These are phyloP conservation scores for Volucella inanis DNA, from an alignment of 2,888 invertebrate genomes.

Conservation along the genomic window DNA sequence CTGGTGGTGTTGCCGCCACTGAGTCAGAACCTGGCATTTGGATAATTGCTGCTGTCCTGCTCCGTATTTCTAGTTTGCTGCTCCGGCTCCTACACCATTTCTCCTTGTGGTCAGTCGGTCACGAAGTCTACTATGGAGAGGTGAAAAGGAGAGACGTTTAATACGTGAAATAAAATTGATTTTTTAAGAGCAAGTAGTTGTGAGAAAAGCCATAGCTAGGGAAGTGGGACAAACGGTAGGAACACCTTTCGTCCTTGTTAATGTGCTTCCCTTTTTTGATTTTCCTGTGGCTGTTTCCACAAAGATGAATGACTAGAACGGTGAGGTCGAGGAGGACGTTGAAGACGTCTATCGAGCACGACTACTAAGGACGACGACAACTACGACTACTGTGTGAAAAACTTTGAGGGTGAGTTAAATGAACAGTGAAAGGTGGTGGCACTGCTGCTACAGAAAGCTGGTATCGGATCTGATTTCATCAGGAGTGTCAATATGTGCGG, in stretches of 20 bases:
- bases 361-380: no score
- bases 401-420: slow-evolving; percentile 47
- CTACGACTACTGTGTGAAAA: no score
- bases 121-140: background rate
- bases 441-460: slow-evolving; percentile 33
- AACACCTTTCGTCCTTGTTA: slow-evolving; percentile 48
- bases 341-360: no score
- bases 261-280: slow-evolving; percentile 30
- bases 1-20: slow-evolving; percentile 42
- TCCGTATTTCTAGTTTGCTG: slow-evolving; percentile 30
- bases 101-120: slow-evolving; percentile 22
- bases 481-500: slow-evolving; percentile 31
- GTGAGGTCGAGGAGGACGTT: background rate
- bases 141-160: slow-evolving; percentile 45
- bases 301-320: background rate
- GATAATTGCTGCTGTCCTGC: slow-evolving; percentile 68
- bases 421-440: slow-evolving; percentile 63
- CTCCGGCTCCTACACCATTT: background rate
- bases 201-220: slow-evolving; percentile 33
- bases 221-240: background rate
- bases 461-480: slow-evolving; percentile 63
- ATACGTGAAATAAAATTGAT: slow-evolving; percentile 71
- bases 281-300: slow-evolving; percentile 22
- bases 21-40: slow-evolving; percentile 67
- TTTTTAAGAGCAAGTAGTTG: slow-evolving; percentile 67